Percentiles rank a stretch among this genome's conserved stretches.
Conservation (phyloP, 2,113 vertebrate species). For the Emberiza fucata region DNA sequence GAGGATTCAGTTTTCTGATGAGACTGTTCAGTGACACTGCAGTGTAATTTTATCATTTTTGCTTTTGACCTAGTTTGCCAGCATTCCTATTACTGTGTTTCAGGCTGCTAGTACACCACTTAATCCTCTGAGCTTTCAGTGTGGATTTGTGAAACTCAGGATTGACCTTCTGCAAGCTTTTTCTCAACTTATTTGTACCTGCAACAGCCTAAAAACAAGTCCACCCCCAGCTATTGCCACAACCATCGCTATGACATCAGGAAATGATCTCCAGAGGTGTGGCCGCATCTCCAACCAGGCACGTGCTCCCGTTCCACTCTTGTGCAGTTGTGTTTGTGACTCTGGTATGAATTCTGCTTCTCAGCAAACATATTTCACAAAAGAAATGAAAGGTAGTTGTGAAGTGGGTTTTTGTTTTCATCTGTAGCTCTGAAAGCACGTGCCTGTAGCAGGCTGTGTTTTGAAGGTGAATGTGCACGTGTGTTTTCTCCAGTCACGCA, state of each 20-base stretch:
- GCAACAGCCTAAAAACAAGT: slow-evolving; percentile 97
- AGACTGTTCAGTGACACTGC: background rate
- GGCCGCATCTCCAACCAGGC: slow-evolving; percentile 96
- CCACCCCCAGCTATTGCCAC: slow-evolving; percentile 97
- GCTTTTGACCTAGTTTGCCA: slow-evolving; percentile 11
- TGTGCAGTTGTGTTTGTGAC: background rate
- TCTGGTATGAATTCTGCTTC: background rate
- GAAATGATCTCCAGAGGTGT: slow-evolving; percentile 93
- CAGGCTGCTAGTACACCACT: slow-evolving; percentile 96
- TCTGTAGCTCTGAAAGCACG: background rate
- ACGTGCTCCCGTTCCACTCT: background rate
- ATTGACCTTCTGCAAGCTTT: slow-evolving; percentile 95
- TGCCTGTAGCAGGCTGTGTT: background rate
- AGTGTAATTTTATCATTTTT: background rate
- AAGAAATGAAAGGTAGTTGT: background rate
- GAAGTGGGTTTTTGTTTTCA: background rate
- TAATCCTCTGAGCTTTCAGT: slow-evolving; percentile 95
- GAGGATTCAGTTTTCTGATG: background rate
- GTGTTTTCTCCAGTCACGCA: rapidly evolving
- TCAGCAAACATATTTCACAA: background rate
- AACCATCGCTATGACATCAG: slow-evolving; percentile 88
- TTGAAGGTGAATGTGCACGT: rapidly evolving
- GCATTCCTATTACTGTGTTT: background rate
- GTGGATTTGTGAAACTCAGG: slow-evolving; percentile 96
- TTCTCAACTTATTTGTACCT: slow-evolving; percentile 96